These are phyloP conservation scores for Cheilosia urbana DNA, from an alignment of 2,888 invertebrate species.

Conservation along the genomic window DNA sequence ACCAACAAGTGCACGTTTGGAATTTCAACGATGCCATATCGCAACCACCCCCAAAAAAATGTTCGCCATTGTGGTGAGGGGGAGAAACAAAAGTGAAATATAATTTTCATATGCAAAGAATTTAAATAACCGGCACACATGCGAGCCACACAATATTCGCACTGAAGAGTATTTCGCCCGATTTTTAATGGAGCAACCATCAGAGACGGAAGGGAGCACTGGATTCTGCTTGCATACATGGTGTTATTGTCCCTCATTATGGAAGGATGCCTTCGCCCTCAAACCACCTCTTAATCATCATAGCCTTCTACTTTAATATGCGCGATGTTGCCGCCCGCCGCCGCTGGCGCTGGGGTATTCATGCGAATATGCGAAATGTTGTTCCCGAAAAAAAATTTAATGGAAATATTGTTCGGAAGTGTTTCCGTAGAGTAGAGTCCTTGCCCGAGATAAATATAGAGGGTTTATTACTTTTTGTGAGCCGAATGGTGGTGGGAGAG, in stretches of 20 bases:
- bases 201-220: background rate
- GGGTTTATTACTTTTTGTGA: slow-evolving; percentile 61
- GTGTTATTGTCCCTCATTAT: slow-evolving; percentile 62
- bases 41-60: slow-evolving; percentile 26
- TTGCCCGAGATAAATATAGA: slow-evolving; percentile 61
- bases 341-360: slow-evolving; percentile 38
- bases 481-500: slow-evolving; percentile 13
- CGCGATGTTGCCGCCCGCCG: slow-evolving; percentile 38
- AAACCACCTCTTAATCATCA: slow-evolving; percentile 58
- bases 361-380: slow-evolving; percentile 64
- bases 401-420: slow-evolving; percentile 67
- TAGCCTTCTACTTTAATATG: slow-evolving; percentile 58
- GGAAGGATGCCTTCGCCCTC: slow-evolving; percentile 2
- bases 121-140: slow-evolving; percentile 55
- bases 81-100: slow-evolving; percentile 39
- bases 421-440: slow-evolving; percentile 63
- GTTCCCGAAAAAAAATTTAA: slow-evolving; percentile 65
- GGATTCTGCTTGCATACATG: slow-evolving; percentile 30
- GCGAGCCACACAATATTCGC: slow-evolving; percentile 15
- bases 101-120: slow-evolving; percentile 53
- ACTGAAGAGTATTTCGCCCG: slow-evolving; percentile 17
- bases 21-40: slow-evolving; percentile 36
- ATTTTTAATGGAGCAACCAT: slow-evolving; percentile 61
- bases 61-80: background rate
- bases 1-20: slow-evolving; percentile 64